Conservation (phyloP, 2,797 vertebrate genomes). For the Silurus lanzhouensis region DNA sequence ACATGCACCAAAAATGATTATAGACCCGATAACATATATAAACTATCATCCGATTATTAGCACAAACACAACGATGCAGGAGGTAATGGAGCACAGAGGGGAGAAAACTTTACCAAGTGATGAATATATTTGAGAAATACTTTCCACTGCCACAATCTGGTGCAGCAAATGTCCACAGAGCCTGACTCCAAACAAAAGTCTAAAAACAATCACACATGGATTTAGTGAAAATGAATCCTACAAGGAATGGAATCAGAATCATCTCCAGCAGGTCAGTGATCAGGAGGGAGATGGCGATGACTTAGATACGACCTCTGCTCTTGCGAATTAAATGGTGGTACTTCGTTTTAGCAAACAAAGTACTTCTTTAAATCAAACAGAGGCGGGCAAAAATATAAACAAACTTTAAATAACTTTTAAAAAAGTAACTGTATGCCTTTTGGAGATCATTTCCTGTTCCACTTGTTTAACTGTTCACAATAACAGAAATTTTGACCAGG, state of each 20-base stretch:
- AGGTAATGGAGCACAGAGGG: background rate
- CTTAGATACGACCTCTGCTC: background rate
- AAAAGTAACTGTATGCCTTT: too few species aligned
- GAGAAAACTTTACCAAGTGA: background rate
- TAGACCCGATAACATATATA: rapidly evolving
- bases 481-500: too few species aligned
- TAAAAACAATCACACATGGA: background rate
- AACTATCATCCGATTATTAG: background rate
- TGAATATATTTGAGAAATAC: background rate
- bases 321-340: background rate
- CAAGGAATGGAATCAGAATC: background rate
- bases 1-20: background rate
- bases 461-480: too few species aligned
- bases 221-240: rapidly evolving
- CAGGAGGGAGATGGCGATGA: constrained; percentile 27
- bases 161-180: constrained; percentile 19
- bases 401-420: too few species aligned
- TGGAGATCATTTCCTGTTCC: too few species aligned
- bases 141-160: constrained; percentile 15
- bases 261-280: constrained; percentile 23
- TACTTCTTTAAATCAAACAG: too few species aligned
- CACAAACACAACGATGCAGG: background rate
- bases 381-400: too few species aligned
- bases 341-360: too few species aligned
- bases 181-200: background rate